Evolutionary conservation across 2,888 invertebrate genomes (phyloP), one percentile per base, ranked within the genome.

Genomic region (Blastobasis lacticolella): DNA sequence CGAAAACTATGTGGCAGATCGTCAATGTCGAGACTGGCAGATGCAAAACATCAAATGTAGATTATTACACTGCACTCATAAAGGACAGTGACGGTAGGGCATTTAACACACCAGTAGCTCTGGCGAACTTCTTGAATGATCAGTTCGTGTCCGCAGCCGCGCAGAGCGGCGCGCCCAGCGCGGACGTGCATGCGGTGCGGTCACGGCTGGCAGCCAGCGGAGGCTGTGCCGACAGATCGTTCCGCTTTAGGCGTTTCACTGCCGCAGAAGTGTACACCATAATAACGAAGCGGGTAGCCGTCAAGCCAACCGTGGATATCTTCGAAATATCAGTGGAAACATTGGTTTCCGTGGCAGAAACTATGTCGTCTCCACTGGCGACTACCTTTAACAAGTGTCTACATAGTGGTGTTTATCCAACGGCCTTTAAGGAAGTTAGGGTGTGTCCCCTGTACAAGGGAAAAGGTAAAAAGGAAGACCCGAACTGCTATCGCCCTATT

Each of bases 361-460:
- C 23, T 23, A 23, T 23, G 23, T 23, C 23, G 23, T 23, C 23
- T 23, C 23, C 9, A 10, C n/a, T n/a, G n/a, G n/a, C n/a, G n/a
- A n/a, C n/a, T n/a, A n/a, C 9, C 4, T 44, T 38, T 10, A 44
- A 47, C 38, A 38, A 6, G 5, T 51, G 50, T 10, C 37, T 51
- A 5, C 10, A 43, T 10, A 40, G 44, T 38, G 47, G 38, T 8
- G n/a, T 46, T 37, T 42, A 7, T 10, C 42, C 42, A 9, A 42
- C 42, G 8, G 6, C 46, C 37, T 8, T 45, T 3, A 49, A 49
- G 37, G n/a, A 42, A 10, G 47, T 46, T n/a, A 52, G 46, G 36
- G 41, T 52, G n/a, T 42, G 46, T 1, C 52, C 52, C 3, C 37
- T 49, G 4, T 52, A 38, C n/a, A 52, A 52, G 36, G 49, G 46